Percentiles rank a stretch among this genome's conserved stretches.
These are phyloP conservation scores for Myotis myotis DNA, from an alignment of 2,797 vertebrate species.

Conservation along the genomic window DNA sequence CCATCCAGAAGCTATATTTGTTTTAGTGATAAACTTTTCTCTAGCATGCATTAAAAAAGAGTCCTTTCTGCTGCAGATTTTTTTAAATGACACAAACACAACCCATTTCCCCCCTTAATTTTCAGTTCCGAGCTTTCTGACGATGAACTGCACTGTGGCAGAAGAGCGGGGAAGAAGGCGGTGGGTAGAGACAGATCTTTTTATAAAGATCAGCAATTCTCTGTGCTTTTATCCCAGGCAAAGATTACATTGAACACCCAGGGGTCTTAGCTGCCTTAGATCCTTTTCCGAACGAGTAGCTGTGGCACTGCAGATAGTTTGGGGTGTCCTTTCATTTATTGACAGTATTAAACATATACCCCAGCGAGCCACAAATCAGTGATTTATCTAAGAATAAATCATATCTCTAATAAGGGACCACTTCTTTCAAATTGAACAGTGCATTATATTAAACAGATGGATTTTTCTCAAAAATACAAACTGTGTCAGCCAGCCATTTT, in stretches of 20 bases:
- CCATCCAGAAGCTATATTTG: slow-evolving; percentile 65
- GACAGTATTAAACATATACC: slow-evolving; percentile 85
- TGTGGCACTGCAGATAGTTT: slow-evolving; percentile 97
- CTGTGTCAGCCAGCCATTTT: slow-evolving; percentile 81
- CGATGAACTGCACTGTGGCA: background rate
- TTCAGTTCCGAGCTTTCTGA: slow-evolving; percentile 45
- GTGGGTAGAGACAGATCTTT: slow-evolving; percentile 74
- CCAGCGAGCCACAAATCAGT: slow-evolving; percentile 85
- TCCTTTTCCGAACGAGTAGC: slow-evolving; percentile 96
- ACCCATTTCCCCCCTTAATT: slow-evolving; percentile 57
- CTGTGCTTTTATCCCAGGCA: slow-evolving; percentile 82
- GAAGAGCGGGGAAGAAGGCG: slow-evolving; percentile 53
- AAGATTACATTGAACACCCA: slow-evolving; percentile 88
- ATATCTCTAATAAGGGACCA: slow-evolving; percentile 86
- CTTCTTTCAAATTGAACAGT: slow-evolving; percentile 87
- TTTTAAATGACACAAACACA: slow-evolving; percentile 68
- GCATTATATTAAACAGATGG: slow-evolving; percentile 84
- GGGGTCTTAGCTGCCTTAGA: slow-evolving; percentile 86
- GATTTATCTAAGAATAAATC: slow-evolving; percentile 87
- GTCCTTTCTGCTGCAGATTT: slow-evolving; percentile 58
- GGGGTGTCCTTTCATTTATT: slow-evolving; percentile 84
- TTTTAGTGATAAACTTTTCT: slow-evolving; percentile 74
- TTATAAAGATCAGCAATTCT: slow-evolving; percentile 85
- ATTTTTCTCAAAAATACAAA: slow-evolving; percentile 83
- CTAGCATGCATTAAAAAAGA: slow-evolving; percentile 61